Conservation (phyloP, 2,797 vertebrate species). For the Oreochromis mossambicus region DNA sequence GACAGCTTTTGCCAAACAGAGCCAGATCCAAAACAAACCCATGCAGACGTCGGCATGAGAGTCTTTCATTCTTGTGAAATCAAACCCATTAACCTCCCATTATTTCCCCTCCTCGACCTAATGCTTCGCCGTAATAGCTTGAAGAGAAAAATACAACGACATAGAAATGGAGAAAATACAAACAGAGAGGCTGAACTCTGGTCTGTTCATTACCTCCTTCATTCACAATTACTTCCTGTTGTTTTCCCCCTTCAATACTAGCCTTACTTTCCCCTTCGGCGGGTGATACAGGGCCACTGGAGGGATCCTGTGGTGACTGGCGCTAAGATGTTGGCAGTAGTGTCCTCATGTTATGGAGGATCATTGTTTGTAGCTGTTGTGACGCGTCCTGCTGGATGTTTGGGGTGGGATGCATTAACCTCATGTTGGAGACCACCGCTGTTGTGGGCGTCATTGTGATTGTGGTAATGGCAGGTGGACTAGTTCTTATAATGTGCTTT, state of each 20-base stretch:
- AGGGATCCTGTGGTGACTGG: not conserved
- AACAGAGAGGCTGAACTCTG: not conserved
- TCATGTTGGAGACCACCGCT: not conserved
- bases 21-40: conserved; percentile 29
- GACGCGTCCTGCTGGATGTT: not conserved
- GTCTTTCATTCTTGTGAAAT: conserved; percentile 39
- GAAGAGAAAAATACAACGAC: not conserved
- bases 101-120: not conserved
- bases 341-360: not conserved
- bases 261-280: not conserved
- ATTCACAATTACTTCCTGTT: not conserved
- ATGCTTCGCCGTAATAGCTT: conserved; percentile 1
- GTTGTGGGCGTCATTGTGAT: not conserved
- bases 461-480: not conserved
- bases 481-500: not conserved
- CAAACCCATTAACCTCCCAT: conserved; percentile 49
- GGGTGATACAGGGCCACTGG: fast-evolving
- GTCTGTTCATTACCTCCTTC: not conserved
- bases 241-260: not conserved
- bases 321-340: not conserved
- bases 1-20: conserved; percentile 44
- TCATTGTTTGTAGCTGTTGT: not conserved
- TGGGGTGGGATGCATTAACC: not conserved
- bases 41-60: conserved; percentile 18
- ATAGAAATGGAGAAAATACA: conserved; percentile 1